Conservation (phyloP, 2,888 invertebrate species). For the Chaetogeoica ovagalla region DNA sequence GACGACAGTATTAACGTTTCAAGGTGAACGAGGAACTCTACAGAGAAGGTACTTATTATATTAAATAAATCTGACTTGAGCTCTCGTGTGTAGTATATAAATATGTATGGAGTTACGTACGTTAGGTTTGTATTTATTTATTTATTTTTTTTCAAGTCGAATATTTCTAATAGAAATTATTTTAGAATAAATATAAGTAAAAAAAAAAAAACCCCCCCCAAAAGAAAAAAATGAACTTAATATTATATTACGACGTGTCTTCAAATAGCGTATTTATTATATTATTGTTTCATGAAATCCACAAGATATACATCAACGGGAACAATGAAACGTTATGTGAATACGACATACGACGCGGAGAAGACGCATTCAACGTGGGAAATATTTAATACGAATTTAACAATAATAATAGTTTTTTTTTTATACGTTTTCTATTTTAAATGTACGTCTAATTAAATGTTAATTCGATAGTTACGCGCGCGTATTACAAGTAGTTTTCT, state of each 20-base stretch:
- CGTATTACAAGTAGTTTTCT: too few species aligned
- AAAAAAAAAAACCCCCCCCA: too few species aligned
- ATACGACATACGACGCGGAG: neutral
- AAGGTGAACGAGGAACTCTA: conserved; percentile 22
- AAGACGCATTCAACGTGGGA: conserved; percentile 6
- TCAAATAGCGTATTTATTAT: neutral
- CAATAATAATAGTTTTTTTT: neutral
- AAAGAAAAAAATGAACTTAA: neutral
- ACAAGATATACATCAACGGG: neutral
- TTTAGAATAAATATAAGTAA: neutral
- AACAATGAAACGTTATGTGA: conserved; percentile 23
- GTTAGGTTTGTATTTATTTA: neutral
- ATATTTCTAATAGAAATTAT: neutral
- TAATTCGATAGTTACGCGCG: too few species aligned
- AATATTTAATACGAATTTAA: conserved; percentile 3
- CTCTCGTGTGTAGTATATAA: neutral
- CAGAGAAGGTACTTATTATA: neutral
- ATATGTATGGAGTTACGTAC: neutral
- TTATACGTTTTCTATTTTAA: too few species aligned
- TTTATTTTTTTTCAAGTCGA: neutral
- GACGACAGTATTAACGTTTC: conserved; percentile 24
- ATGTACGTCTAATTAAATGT: too few species aligned
- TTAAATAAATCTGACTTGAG: conserved; percentile 18
- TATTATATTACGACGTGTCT: neutral
- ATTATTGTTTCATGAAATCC: neutral